Base-by-base conservation (phyloP, 2,888 invertebrate genomes). In the Anaspis maculata region DNA sequence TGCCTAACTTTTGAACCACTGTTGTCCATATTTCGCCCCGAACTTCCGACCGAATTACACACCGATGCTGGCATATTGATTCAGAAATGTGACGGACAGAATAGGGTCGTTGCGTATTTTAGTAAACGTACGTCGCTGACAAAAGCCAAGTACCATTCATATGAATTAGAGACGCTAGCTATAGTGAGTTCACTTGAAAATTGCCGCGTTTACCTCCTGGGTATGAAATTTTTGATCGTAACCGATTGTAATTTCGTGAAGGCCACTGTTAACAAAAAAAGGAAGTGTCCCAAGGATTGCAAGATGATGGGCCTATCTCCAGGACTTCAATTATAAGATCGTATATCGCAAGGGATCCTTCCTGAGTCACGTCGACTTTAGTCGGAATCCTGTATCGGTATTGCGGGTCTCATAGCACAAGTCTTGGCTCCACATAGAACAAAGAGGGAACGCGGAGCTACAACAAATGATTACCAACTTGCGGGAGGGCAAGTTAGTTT, bases 211-310 rank as follows among this genome's bases (percentile, higher is more conserved):
- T 54, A 53, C 27, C 25, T 56, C 0, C 33, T 46, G 10, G 51
- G 49, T 3, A 36, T 41, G 2, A 30, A 26, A 2, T 52, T 57
- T 25, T 42, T 30, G 2, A 39, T 56, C 3, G 34, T 49, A 1
- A 54, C 51, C 1, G 62, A 64, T 26, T 59, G 57, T 24, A 49
- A 50, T 15, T 43, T 54, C 0, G 23, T 57, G 1, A 52, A 51
- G 14, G 26, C 42, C 0, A 49, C 56, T 1, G 35, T 46, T 11
- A 31, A 19, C 9, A n/a, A 19, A 19, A 9, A 5, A 9, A 5
- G 19, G 9, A 19, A 19, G 5, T 9, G 19, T 9, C 12, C 30
- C 30, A 9, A 6, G 27, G 27, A 29, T 44, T 12, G 39, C 30
- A 3, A 31, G 44, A 16, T 47, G 44, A 42, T 34, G 34, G 32